Conservation (phyloP, 92 coral and sea anemone species). For the Palythoa heliodiscus region DNA sequence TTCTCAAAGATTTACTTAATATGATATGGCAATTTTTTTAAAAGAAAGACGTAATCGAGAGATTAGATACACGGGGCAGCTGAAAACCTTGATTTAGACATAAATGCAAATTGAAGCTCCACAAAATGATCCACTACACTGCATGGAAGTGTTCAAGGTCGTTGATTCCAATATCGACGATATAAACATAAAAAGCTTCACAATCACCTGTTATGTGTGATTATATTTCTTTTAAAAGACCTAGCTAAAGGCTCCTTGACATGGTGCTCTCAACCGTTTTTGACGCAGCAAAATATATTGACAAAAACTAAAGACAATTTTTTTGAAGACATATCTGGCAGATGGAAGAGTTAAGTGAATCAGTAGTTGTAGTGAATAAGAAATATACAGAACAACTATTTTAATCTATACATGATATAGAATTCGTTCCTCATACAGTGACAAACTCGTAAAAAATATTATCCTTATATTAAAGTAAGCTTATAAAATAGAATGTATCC, state of each 20-base stretch:
- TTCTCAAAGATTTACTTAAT: neutral
- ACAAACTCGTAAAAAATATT: neutral
- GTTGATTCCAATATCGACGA: neutral
- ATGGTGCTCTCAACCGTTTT: neutral
- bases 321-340: neutral
- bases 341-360: slow-evolving; percentile 1
- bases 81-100: neutral
- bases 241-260: neutral
- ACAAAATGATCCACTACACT: no score
- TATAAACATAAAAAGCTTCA: neutral
- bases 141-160: neutral
- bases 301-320: neutral
- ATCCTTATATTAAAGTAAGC: neutral
- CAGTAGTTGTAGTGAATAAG: slow-evolving; percentile 5
- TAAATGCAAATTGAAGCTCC: no score
- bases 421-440: neutral
- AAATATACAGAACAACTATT: neutral
- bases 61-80: neutral
- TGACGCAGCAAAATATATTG: neutral
- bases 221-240: neutral
- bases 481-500: neutral
- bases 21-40: neutral
- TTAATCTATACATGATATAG: neutral
- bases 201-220: slow-evolving; percentile 1
- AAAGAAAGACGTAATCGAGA: neutral